Base-by-base conservation (phyloP, 1,140 invertebrate species). In the Drosophila miranda region DNA sequence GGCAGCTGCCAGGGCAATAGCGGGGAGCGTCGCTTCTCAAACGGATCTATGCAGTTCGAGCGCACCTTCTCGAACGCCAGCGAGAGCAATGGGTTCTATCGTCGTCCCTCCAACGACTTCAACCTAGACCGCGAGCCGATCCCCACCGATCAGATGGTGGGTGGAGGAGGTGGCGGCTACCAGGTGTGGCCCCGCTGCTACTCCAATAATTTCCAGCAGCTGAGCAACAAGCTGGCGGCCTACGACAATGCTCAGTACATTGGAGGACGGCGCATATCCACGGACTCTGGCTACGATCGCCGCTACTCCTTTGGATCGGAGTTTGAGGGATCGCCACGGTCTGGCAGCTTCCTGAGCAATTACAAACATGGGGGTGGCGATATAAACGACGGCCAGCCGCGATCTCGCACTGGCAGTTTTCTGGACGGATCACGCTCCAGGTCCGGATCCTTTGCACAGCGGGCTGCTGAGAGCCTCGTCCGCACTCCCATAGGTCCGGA, bases 251-350 rank as follows among this genome's bases (percentile, higher is more conserved):
- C 89, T 19, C 81, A 86, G 42, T 91, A 91, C 3, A 89, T 88
- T 11, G 89, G 89, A 2, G 90, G 90, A 9, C 68, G 90, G 6
- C 79, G 88, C 52, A 88, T 90, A 26, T 91, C 90, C 43, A 90
- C 89, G 21, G 90, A 91, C 38, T 91, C 90, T 1, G 90, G 90
- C 43, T 91, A 91, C 53, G 90, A 91, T 89, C 87, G 90, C 8
- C 87, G 88, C 41, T 89, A 58, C 44, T 91, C 90, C 23, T 90
- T 90, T 42, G 79, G 84, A 14, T 91, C 90, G 4, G 90, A 91
- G 48, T 89, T 80, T 6, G 89, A 90, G 21, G 86, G 89, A 0
- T 90, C 89, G 4, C 90, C 89, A 13, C 62, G 90, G 6, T 91
- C 90, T 1, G 79, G 75, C 6, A 91, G 90, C 57, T 91, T 91